These are phyloP conservation scores for Drosophila gunungcola DNA, from an alignment of 1,140 invertebrate genomes.

Conservation along the genomic window DNA sequence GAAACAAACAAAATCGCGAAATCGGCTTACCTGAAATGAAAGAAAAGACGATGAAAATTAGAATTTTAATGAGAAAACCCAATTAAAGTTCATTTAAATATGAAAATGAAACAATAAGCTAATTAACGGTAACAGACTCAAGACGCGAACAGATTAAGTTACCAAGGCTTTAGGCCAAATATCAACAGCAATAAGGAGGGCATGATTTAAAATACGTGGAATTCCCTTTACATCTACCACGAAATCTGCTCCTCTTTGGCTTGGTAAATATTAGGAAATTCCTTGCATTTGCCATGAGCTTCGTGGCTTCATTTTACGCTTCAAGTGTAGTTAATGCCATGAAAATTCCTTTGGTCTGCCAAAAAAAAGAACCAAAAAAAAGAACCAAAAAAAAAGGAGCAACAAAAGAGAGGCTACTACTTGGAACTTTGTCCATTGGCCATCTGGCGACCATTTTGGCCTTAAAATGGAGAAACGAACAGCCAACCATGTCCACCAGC, in stretches of 20 bases:
- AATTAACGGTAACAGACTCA: slow-evolving; percentile 46
- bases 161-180: slow-evolving; percentile 40
- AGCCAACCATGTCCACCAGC: slow-evolving; percentile 58
- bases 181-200: slow-evolving; percentile 61
- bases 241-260: background rate
- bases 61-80: slow-evolving; percentile 56
- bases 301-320: slow-evolving; percentile 57
- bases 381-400: slow-evolving; percentile 1
- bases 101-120: slow-evolving; percentile 48
- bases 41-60: slow-evolving; percentile 44
- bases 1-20: slow-evolving; percentile 44
- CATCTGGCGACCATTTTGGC: slow-evolving; percentile 50
- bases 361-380: slow-evolving; percentile 14
- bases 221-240: slow-evolving; percentile 32
- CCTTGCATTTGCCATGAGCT: slow-evolving; percentile 33
- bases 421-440: slow-evolving; percentile 29
- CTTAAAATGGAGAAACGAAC: slow-evolving; percentile 6
- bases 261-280: slow-evolving; percentile 50
- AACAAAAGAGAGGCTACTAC: slow-evolving; percentile 13
- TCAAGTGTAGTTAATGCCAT: slow-evolving; percentile 64
- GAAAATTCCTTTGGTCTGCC: slow-evolving; percentile 41
- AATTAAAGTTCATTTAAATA: slow-evolving; percentile 70
- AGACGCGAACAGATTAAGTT: slow-evolving; percentile 30
- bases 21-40: slow-evolving; percentile 78
- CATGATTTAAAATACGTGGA: slow-evolving; percentile 41